These are phyloP conservation scores for Ambastaia sidthimunki DNA, from an alignment of 2,797 vertebrate species.

Conservation along the genomic window DNA sequence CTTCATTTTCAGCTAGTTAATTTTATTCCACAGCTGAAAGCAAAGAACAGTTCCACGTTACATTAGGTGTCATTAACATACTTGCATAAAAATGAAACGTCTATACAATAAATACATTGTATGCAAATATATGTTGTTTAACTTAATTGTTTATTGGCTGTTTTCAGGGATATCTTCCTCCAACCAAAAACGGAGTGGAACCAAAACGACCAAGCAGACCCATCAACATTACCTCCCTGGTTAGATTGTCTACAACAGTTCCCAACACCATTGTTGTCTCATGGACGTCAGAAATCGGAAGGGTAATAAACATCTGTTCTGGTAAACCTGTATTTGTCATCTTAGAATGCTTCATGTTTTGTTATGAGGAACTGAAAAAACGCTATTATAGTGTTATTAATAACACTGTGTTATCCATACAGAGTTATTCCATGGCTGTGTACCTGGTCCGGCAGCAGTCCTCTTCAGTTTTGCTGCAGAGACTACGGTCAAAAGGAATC, in stretches of 20 bases:
- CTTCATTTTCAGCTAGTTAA: constrained; percentile 18
- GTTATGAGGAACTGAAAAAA: too few species aligned
- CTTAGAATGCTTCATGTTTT: neutral
- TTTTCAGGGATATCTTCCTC: constrained; percentile 95
- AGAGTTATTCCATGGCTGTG: constrained; percentile 99
- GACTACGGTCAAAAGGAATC: constrained; percentile 96
- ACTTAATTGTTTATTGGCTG: neutral
- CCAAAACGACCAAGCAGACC: constrained; percentile 98
- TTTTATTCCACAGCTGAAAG: neutral
- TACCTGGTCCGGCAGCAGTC: constrained; percentile 98
- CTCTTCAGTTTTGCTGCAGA: constrained; percentile 93
- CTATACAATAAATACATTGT: too few species aligned
- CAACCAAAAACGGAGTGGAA: constrained; percentile 99
- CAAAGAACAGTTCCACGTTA: neutral
- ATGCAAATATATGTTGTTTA: too few species aligned
- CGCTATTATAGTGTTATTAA: neutral
- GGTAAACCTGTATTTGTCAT: neutral
- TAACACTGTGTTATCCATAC: constrained; percentile 52
- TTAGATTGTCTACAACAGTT: constrained; percentile 94
- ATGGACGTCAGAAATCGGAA: constrained; percentile 97
- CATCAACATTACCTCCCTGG: constrained; percentile 99
- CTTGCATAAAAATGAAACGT: too few species aligned
- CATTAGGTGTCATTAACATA: neutral
- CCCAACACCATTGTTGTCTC: constrained; percentile 98
- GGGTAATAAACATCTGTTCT: constrained; percentile 73